Conservation (phyloP, 2,888 invertebrate genomes). For the Tuberolachnus salignus region DNA sequence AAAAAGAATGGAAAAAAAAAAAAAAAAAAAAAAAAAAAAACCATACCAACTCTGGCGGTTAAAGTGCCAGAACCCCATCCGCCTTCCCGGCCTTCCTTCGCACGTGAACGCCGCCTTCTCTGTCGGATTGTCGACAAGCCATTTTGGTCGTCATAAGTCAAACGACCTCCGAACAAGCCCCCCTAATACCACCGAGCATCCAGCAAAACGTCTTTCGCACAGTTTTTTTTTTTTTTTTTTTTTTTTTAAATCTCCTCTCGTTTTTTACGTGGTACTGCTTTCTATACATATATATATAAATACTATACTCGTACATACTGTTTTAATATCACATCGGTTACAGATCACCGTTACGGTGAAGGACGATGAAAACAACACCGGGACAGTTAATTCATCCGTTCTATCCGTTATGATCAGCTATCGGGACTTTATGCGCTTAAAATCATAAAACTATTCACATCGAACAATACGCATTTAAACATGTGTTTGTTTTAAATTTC, state of each 20-base stretch:
- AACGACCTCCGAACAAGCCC: not conserved
- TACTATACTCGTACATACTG: not conserved
- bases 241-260: not conserved
- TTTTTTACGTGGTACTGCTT: not conserved
- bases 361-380: too few relatives aligned
- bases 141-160: conserved; percentile 2
- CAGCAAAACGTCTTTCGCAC: not conserved
- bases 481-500: too few relatives aligned
- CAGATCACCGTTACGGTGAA: too few relatives aligned
- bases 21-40: not conserved
- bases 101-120: too few relatives aligned
- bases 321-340: too few relatives aligned
- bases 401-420: too few relatives aligned
- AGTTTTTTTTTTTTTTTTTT: not conserved
- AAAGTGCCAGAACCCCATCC: not conserved
- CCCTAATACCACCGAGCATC: not conserved
- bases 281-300: not conserved
- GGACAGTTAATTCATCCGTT: too few relatives aligned
- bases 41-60: not conserved
- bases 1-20: not conserved
- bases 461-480: too few relatives aligned
- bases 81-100: not conserved
- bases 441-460: too few relatives aligned
- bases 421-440: too few relatives aligned
- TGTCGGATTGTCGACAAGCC: not conserved